These are phyloP conservation scores for Alosa alosa DNA, from an alignment of 2,113 vertebrate species.

Conservation along the genomic window DNA sequence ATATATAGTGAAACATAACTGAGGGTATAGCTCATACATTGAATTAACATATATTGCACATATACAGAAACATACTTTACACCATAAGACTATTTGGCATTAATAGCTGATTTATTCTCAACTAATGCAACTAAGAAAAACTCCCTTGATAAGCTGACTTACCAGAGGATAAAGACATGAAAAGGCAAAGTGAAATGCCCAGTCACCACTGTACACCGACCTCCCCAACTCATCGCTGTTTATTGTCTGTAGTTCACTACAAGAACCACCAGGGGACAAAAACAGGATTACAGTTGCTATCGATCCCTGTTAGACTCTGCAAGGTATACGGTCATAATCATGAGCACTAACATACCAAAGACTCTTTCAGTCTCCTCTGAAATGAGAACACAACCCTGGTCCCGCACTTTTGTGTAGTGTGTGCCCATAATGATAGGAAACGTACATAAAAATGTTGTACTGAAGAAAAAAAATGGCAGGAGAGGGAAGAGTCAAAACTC, in stretches of 20 bases:
- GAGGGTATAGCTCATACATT: not conserved
- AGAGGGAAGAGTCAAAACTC: not conserved
- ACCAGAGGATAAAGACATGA: not conserved
- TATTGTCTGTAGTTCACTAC: not conserved
- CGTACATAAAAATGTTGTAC: not conserved
- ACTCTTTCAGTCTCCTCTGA: not conserved
- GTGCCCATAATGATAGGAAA: not conserved
- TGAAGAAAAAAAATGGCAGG: not conserved
- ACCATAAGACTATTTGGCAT: conserved; percentile 1
- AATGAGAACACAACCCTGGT: too few species aligned
- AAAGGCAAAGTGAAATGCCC: too few species aligned
- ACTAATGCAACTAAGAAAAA: not conserved
- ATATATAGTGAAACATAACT: conserved; percentile 12
- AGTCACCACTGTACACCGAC: not conserved
- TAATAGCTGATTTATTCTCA: not conserved
- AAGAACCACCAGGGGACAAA: not conserved
- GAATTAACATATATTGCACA: conserved; percentile 15
- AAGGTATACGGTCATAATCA: not conserved
- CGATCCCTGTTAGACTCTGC: not conserved
- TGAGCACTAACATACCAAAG: not conserved
- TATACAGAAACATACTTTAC: not conserved
- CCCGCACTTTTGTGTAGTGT: not conserved
- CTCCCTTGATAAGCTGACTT: not conserved
- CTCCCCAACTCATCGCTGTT: not conserved
- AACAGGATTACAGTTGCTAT: not conserved